A percentile compares a stretch with the other conserved stretches of the same genome.
Evolutionary conservation across 2,797 vertebrate species (phyloP).

Genomic region (Hoplostethus atlanticus): DNA sequence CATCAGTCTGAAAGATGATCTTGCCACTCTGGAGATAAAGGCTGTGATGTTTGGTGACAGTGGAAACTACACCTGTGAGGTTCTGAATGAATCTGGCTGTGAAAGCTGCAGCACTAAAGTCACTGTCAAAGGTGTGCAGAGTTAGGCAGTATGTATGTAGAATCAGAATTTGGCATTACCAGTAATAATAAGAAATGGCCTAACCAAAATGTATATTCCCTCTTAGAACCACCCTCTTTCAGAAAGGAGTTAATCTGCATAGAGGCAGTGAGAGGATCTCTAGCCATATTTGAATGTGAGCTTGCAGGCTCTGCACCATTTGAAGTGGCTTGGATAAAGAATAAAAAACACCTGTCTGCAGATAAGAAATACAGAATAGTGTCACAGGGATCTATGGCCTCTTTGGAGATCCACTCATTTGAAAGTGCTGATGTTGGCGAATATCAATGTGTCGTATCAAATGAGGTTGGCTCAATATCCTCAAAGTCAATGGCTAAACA

Average conservation of each 20-base stretch:
- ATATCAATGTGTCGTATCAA: slow-evolving; percentile 93
- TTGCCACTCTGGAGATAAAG: slow-evolving; percentile 86
- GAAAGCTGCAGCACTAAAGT: slow-evolving; percentile 90
- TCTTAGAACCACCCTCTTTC: slow-evolving; percentile 92
- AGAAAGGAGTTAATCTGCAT: slow-evolving; percentile 86
- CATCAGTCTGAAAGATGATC: slow-evolving; percentile 83
- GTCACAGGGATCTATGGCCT: slow-evolving; percentile 87
- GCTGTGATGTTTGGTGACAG: slow-evolving; percentile 85
- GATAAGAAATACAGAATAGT: slow-evolving; percentile 91
- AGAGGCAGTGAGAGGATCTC: slow-evolving; percentile 90
- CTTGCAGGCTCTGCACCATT: slow-evolving; percentile 91
- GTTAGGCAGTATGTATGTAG: not conserved
- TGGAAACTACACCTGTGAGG: slow-evolving; percentile 91
- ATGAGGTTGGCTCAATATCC: slow-evolving; percentile 92
- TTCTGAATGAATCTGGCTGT: slow-evolving; percentile 89
- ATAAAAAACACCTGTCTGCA: slow-evolving; percentile 89
- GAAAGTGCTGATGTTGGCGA: slow-evolving; percentile 91
- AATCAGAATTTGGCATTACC: not conserved
- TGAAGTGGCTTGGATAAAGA: slow-evolving; percentile 93
- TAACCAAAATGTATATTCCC: slow-evolving; percentile 67
- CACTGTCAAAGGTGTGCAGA: slow-evolving; percentile 91
- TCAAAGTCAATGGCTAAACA: slow-evolving; percentile 88
- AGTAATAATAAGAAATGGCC: not conserved
- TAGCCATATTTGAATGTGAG: slow-evolving; percentile 91
- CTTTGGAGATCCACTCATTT: slow-evolving; percentile 92